Evolutionary conservation across 1,140 invertebrate genomes (phyloP).

Genomic region (Pseudobourletiella spinata): DNA sequence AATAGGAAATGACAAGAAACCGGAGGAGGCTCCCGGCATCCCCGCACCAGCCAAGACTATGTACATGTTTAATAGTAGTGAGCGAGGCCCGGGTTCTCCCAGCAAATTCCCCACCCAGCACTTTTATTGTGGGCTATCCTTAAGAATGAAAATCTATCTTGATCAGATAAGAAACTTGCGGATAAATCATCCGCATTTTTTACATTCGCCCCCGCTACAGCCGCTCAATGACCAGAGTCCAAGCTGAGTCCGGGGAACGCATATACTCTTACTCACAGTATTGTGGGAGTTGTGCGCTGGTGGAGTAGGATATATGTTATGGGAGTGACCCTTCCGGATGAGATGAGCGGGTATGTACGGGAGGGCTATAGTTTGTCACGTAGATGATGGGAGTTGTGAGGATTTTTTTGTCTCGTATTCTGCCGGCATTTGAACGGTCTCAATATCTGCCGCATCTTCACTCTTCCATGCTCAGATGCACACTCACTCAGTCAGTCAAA

Average conservation of each 20-base stretch:
- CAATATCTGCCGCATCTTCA: conserved; percentile 4
- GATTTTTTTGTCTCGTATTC: conserved; percentile 5
- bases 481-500: conserved; percentile 2
- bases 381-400: neutral
- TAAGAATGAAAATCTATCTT: conserved; percentile 14
- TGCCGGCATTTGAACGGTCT: conserved; percentile 9
- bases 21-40: too few relatives aligned
- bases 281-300: too few relatives aligned
- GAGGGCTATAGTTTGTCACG: neutral
- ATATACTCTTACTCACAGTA: too few relatives aligned
- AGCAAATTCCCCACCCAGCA: too few relatives aligned
- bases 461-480: neutral
- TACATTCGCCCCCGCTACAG: conserved; percentile 4
- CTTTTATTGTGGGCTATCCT: conserved; percentile 6
- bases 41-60: too few relatives aligned
- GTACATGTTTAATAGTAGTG: too few relatives aligned
- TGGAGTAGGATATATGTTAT: too few relatives aligned
- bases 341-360: too few relatives aligned
- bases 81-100: too few relatives aligned
- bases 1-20: too few relatives aligned
- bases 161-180: conserved; percentile 15
- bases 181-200: conserved; percentile 24
- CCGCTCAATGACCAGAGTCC: neutral
- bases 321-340: too few relatives aligned
- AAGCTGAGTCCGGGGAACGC: too few relatives aligned